Percentiles rank a stretch among this genome's conserved stretches.
Conservation (phyloP, 2,888 invertebrate species). For the Nebria salina region DNA sequence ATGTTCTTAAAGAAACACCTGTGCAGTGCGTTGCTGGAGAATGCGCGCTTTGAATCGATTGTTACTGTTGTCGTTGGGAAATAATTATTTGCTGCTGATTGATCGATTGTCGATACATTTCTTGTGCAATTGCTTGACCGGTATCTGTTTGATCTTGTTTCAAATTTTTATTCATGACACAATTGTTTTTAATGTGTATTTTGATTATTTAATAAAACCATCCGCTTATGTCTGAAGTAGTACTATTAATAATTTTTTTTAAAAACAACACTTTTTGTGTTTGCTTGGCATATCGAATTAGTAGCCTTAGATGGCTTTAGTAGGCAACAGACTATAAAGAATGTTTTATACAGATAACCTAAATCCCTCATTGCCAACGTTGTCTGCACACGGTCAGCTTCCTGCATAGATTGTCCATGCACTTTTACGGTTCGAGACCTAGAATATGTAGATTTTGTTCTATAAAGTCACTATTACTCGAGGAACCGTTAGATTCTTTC, state of each 20-base stretch:
- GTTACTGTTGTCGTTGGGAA: slow-evolving; percentile 10
- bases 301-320: not conserved
- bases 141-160: not conserved
- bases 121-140: slow-evolving; percentile 1
- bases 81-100: slow-evolving; percentile 9
- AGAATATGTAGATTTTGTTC: slow-evolving; percentile 35
- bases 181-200: no score
- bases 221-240: no score
- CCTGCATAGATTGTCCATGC: slow-evolving; percentile 35
- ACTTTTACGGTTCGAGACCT: slow-evolving; percentile 31
- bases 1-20: not conserved
- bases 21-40: not conserved
- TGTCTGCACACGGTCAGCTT: slow-evolving; percentile 27
- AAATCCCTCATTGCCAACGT: slow-evolving; percentile 31
- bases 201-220: no score
- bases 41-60: not conserved
- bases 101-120: not conserved
- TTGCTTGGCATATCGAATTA: no score
- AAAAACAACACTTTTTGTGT: no score
- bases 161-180: not conserved
- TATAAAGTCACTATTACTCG: slow-evolving; percentile 24
- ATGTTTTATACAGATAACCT: slow-evolving; percentile 25
- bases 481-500: slow-evolving; percentile 35
- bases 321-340: not conserved
- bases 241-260: no score